Evolutionary conservation across 2,888 invertebrate species (phyloP), one percentile per base, ranked within the genome.

Genomic region (Andrena trimmerana): DNA sequence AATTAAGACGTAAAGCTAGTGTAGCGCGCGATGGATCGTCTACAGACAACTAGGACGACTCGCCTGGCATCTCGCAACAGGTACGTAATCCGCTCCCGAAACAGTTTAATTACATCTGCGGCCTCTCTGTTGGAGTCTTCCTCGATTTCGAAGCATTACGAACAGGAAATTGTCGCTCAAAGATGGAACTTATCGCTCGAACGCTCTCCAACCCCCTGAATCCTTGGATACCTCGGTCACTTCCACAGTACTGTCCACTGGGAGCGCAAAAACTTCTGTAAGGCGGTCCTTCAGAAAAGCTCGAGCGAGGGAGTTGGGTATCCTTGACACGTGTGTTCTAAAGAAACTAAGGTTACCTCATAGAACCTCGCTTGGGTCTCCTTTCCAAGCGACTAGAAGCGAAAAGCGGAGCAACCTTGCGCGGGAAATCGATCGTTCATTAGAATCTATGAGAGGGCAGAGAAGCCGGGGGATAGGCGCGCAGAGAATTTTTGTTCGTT

Each of bases 321-420:
- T 78, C 80, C 78, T 81, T 78, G 78, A 36, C 67, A 63, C 72
- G 78, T 57, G 62, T 27, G 31, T 1, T 42, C 31, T n/a, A 33
- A 54, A 24, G 36, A 71, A 50, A 16, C 27, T 54, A 33, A 60
- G 16, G 31, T 20, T 20, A 42, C 8, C 16, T 8, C 20, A 1
- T 13, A 16, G 36, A 7, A 5, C n/a, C 10, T 60, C 48, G 60
- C 16, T 42, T 16, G 42, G 16, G 16, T 42, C 16, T 16, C 42
- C 5, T 42, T 42, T 42, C 42, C 52, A 8, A 52, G 52, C 20
- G 20, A 52, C 20, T 8, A 7, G n/a, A 6, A 20, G 52, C 2
- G 20, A 52, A 1, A 20, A 20, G n/a, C 52, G 20, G 20, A 1
- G 52, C 10, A 36, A 69, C 16, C 36, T 20, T 10, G 36, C 8